Base-by-base conservation (phyloP, 2,113 vertebrate genomes). In the Pangasianodon hypophthalmus region DNA sequence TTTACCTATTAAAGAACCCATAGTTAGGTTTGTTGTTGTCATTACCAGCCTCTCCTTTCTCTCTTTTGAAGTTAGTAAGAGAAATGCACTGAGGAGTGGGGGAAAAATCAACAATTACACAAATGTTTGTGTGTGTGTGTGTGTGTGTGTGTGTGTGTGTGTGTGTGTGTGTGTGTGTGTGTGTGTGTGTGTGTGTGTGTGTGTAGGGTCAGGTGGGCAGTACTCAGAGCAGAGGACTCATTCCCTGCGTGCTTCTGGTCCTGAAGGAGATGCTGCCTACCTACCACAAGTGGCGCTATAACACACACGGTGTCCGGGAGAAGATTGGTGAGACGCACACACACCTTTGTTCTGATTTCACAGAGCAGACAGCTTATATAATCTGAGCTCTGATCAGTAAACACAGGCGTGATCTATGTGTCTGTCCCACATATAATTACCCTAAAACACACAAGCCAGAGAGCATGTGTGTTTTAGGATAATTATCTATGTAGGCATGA, bases 201-300 rank as follows among this genome's bases (percentile, higher is more conserved):
- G 26, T 21, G 19, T 92, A 99, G 98, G 98, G 98, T n/a, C 98
- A 99, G 90, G 96, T 99, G 44, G 98, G 98, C 86, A 99, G 96
- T 93, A 98, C 98, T 58, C 98, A 99, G 94, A 98, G 96, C 95
- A 97, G 97, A 94, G 98, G 98, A 2, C 95, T 99, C 48, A 96
- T 98, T 89, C 98, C 98, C 9, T 99, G 98, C 88, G 97, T 99
- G 37, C 95, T 99, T 90, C 98, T 99, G 90, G 98, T 99, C 83
- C 93, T 99, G 44, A 98, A 98, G 93, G 98, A 99, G 94, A 98
- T 99, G 98, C 96, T 99, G 88, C 98, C 98, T 24, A 97, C 98
- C 0, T 99, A 99, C 90, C 98, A 99, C 92, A 99, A 97, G 92
- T 99, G 98, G 98, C 97, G 98, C 77, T 99, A 99, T 80, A 98